These are phyloP conservation scores for Acrobasis consociella DNA, from an alignment of 2,888 invertebrate species.

Conservation along the genomic window DNA sequence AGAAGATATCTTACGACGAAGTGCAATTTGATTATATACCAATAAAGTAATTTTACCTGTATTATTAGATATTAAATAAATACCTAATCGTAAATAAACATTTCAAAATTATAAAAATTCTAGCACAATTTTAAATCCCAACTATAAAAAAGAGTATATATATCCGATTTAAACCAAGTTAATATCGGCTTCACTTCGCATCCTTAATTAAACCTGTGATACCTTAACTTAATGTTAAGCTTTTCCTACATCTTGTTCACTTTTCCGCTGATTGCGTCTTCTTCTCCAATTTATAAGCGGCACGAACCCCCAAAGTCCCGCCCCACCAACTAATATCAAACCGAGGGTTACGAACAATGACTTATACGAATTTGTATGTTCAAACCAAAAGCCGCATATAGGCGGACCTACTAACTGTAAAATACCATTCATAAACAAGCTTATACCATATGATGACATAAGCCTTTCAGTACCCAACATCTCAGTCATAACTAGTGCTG, in stretches of 20 bases:
- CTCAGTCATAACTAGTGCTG: slow-evolving; percentile 94
- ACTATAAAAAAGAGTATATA: no score
- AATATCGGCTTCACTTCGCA: slow-evolving; percentile 7
- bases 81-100: no score
- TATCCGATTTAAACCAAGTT: no score
- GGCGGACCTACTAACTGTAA: slow-evolving; percentile 92
- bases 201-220: not conserved
- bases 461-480: slow-evolving; percentile 92
- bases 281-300: slow-evolving; percentile 85
- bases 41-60: no score
- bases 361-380: slow-evolving; percentile 85
- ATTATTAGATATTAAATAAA: no score
- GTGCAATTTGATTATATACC: no score
- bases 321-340: slow-evolving; percentile 87
- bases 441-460: slow-evolving; percentile 93
- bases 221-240: slow-evolving; percentile 43
- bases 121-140: no score
- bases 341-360: slow-evolving; percentile 89
- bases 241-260: slow-evolving; percentile 35
- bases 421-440: slow-evolving; percentile 92
- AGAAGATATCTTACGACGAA: no score
- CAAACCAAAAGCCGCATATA: slow-evolving; percentile 89
- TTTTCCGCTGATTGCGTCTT: slow-evolving; percentile 10
- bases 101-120: no score
- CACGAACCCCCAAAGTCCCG: slow-evolving; percentile 88